Base-by-base conservation (phyloP, 2,888 invertebrate genomes). In the Netelia melanura region DNA sequence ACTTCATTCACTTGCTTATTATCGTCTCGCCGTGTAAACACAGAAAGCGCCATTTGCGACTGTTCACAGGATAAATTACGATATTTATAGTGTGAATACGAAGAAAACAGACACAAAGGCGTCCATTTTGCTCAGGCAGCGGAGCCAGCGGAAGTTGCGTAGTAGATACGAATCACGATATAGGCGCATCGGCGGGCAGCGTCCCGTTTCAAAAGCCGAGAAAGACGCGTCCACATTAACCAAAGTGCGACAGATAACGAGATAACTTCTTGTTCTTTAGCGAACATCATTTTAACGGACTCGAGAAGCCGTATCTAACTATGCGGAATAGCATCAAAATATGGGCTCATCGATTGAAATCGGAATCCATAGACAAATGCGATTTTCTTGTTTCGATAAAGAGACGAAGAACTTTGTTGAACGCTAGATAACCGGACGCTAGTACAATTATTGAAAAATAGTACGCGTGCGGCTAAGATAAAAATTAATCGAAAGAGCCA, bases 81-180 rank as follows among this genome's bases (percentile, higher is more conserved):
- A 90, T 93, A 92, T 93, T 93, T 93, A 93, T 93, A 91, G 90
- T 92, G 89, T 89, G 90, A 91, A 90, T 91, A 90, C 91, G 90
- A 93, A 90, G 93, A 93, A 93, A 93, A 93, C 93, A 93, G 93
- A 93, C 92, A 93, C 93, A 93, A 93, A 93, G 93, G 93, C 93
- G 93, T 93, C 93, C 93, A 93, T 93, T 93, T 93, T 93, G 93
- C 91, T 93, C 91, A 92, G 90, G 44, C 90, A 92, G 91, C 91
- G 92, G 83, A 92, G 91, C 90, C 91, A 91, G 90, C 93, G 93
- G 93, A 93, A 93, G 93, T 93, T 91, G 92, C 93, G 93, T 93
- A 92, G 92, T 91, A 90, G 91, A 90, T 91, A 90, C 81, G 85
- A 82, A 85, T 82, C 81, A 82, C 79, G 82, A 82, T 85, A 85